Base-by-base conservation (phyloP, 64 coral and sea anemone genomes). In the Actinia tenebrosa region DNA sequence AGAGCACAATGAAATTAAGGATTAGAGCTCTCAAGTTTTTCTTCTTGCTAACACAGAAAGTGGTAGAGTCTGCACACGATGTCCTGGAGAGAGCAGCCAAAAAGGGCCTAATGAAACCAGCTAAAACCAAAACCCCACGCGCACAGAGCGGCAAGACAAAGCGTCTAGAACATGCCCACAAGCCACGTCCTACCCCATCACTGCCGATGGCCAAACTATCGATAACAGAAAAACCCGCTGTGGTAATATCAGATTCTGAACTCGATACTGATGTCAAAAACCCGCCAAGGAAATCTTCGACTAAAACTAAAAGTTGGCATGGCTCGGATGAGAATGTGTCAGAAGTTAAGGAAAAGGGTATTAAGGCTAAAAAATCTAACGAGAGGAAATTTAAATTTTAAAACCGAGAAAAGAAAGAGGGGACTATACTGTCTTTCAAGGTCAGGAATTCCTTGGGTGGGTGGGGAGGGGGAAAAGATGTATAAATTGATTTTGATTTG, bases 41-140 rank as follows among this genome's bases (percentile, higher is more conserved):
- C 23, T 13, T 72, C 11, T 75, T 18, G 10, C 14, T 14, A 75
- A 13, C 20, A 75, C 71, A 94, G 93, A 94, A 90, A 88, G 84
- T 83, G 18, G 80, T 88, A 0, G 93, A 94, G 59, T 64, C 88
- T 15, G 78, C 93, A 15, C 84, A 90, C 22, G 93, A 94, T 66
- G 93, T 94, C 3, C 53, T 94, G 62, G 93, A 94, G 19, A 87
- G 93, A 84, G 93, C 93, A 13, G 89, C 93, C 5, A 94, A 94
- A 80, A 94, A 94, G 72, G 93, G 93, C 5, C 77, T 94, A 18
- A 88, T 94, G 93, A 94, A 94, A 87, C 90, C 90, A 6, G 3
- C 20, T 23, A 87, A 87, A 82, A 6, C 45, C 5, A 92, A 92
- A 75, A 52, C 85, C 0, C 6, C 61, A 0, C 79, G 90, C 16